Evolutionary conservation across 2,797 vertebrate genomes (phyloP).

Genomic region (Epinephelus awoara): DNA sequence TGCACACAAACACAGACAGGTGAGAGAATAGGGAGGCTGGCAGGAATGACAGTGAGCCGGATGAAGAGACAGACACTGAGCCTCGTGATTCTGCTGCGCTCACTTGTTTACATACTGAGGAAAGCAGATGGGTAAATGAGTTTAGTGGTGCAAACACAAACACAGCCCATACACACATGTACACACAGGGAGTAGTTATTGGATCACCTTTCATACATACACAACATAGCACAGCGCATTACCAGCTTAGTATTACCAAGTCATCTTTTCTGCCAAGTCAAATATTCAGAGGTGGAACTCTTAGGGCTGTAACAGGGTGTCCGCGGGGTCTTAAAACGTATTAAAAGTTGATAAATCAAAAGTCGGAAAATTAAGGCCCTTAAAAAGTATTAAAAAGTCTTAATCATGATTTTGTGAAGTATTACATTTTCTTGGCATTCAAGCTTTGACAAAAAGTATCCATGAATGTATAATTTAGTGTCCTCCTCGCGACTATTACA

Average conservation of each 20-base stretch:
- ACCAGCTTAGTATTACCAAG: background rate
- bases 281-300: background rate
- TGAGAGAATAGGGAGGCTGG: slow-evolving; percentile 17
- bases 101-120: slow-evolving; percentile 37
- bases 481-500: no score
- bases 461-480: no score
- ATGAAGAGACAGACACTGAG: slow-evolving; percentile 4
- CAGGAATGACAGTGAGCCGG: slow-evolving; percentile 10
- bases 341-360: no score
- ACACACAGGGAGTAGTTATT: background rate
- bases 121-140: slow-evolving; percentile 50
- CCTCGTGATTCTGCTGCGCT: slow-evolving; percentile 26
- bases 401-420: no score
- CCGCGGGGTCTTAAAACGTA: no score
- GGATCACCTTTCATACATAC: slow-evolving; percentile 20
- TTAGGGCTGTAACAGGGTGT: no score
- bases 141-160: slow-evolving; percentile 32
- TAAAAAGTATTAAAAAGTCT: no score
- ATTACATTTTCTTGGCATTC: no score
- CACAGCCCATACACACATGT: slow-evolving; percentile 3
- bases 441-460: no score
- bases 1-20: slow-evolving; percentile 37
- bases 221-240: slow-evolving; percentile 23
- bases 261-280: slow-evolving; percentile 14
- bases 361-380: no score